A percentile compares a stretch with the other conserved stretches of the same genome.
phyloP scores from a whole-genome alignment of 2,113 vertebrate genomes.

The Cepphus grylle region DNA sequence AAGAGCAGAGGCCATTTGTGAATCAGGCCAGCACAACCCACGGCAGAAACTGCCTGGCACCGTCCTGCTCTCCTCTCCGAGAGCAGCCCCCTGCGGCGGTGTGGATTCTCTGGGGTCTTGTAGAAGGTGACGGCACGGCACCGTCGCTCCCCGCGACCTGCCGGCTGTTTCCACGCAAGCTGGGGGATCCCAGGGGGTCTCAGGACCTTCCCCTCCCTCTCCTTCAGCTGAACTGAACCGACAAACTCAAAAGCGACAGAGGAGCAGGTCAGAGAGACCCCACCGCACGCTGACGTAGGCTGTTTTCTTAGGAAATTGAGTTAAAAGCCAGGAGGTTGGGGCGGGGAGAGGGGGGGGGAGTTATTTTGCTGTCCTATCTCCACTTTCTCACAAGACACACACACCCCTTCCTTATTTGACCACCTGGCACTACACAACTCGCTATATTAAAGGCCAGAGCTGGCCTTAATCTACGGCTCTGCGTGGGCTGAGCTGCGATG shows the following conservation, averaged over 20 bases:
- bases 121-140: background rate
- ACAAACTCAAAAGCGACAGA: background rate
- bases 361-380: background rate
- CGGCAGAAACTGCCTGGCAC: background rate
- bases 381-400: background rate
- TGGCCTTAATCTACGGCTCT: background rate
- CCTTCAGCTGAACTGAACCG: background rate
- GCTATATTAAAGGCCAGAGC: background rate
- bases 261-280: background rate
- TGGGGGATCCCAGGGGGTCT: background rate
- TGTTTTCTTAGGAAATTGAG: background rate
- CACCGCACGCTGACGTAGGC: fast-evolving
- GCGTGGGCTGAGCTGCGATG: background rate
- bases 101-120: background rate
- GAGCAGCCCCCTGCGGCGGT: fast-evolving
- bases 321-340: background rate
- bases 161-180: background rate
- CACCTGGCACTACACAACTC: background rate
- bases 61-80: background rate
- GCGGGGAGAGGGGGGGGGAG: too few species aligned
- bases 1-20: background rate
- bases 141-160: fast-evolving
- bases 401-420: background rate
- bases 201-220: background rate
- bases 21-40: background rate